Conservation (phyloP, 2,888 invertebrate genomes). For the Drosophila greeni region DNA sequence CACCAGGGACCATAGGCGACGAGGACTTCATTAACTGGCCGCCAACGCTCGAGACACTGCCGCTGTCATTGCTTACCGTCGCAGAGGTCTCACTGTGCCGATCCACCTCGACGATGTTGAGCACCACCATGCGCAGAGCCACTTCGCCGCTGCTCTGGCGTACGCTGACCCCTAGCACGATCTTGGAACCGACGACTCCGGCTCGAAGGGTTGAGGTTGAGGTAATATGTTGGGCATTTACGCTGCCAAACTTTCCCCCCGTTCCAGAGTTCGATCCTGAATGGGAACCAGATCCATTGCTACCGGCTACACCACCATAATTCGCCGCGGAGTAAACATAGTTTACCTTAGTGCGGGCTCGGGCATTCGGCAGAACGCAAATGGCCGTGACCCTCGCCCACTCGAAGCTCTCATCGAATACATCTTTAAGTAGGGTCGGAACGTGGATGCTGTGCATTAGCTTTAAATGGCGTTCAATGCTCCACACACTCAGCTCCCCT, state of each 20-base stretch:
- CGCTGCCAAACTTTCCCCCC: conserved; percentile 51
- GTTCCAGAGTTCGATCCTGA: conserved; percentile 28
- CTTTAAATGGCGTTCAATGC: conserved; percentile 88
- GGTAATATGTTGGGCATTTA: conserved; percentile 65
- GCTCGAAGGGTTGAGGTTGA: conserved; percentile 74
- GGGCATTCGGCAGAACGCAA: conserved; percentile 85
- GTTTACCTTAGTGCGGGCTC: conserved; percentile 72
- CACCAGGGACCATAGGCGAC: conserved; percentile 54
- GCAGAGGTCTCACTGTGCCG: conserved; percentile 57
- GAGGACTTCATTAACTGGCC: conserved; percentile 61
- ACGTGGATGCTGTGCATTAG: conserved; percentile 82
- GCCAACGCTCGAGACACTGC: conserved; percentile 56
- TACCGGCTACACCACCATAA: conserved; percentile 51
- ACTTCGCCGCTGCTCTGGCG: conserved; percentile 70
- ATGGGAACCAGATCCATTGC: conserved; percentile 39
- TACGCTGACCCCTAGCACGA: conserved; percentile 74
- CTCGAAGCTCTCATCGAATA: conserved; percentile 74
- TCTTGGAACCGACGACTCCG: conserved; percentile 75
- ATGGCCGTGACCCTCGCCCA: conserved; percentile 84
- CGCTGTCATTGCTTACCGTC: conserved; percentile 58
- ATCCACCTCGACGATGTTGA: conserved; percentile 72
- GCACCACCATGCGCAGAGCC: conserved; percentile 72
- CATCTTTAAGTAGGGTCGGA: conserved; percentile 73
- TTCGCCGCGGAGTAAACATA: conserved; percentile 67
- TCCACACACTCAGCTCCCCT: conserved; percentile 89